These are phyloP conservation scores for Phrynocephalus vlangalii DNA, from an alignment of 2,797 vertebrate species.

Conservation along the genomic window DNA sequence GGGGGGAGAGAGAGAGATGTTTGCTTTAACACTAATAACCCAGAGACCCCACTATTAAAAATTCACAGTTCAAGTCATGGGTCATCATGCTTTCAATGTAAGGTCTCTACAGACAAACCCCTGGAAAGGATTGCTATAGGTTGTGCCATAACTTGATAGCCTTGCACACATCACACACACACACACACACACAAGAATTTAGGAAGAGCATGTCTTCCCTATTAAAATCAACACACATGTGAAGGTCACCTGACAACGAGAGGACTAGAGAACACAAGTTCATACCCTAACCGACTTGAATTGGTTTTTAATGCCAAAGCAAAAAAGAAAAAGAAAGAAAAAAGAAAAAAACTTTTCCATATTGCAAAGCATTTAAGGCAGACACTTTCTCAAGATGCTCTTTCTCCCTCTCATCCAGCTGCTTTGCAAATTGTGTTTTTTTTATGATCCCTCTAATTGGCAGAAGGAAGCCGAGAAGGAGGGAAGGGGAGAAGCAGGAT, in stretches of 20 bases:
- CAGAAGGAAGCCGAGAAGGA: conserved; percentile 39
- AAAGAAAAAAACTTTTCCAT: background rate
- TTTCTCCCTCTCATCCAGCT: conserved; percentile 46
- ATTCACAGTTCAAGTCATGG: too few relatives aligned
- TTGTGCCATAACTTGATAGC: too few relatives aligned
- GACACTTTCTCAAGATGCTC: conserved; percentile 30
- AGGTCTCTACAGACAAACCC: too few relatives aligned
- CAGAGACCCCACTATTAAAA: too few relatives aligned
- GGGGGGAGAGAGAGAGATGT: too few relatives aligned
- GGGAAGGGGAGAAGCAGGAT: conserved; percentile 55
- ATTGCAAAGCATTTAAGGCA: conserved; percentile 14
- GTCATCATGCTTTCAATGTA: too few relatives aligned
- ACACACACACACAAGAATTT: background rate
- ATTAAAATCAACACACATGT: background rate
- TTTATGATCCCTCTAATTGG: conserved; percentile 66
- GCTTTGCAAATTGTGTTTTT: conserved; percentile 54
- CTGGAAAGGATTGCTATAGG: too few relatives aligned
- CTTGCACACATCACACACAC: too few relatives aligned
- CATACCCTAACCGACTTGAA: background rate
- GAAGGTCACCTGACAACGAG: background rate
- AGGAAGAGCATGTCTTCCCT: background rate
- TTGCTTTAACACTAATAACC: too few relatives aligned
- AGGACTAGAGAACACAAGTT: background rate
- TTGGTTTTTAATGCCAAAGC: background rate
- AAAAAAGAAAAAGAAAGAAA: background rate